Conservation (phyloP, 2,888 invertebrate genomes). For the Dynastes tityus region DNA sequence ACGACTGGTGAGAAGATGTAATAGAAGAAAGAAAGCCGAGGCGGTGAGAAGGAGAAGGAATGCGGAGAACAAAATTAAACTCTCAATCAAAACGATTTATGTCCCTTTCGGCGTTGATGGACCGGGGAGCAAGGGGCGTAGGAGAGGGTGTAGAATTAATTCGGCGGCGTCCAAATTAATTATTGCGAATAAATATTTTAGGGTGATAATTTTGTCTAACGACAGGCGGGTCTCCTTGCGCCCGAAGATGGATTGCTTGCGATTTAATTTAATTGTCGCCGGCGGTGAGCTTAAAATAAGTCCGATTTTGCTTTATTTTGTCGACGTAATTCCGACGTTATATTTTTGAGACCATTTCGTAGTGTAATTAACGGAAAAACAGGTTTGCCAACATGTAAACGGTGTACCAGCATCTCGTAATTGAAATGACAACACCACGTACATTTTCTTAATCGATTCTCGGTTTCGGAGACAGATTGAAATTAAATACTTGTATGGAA, state of each 20-base stretch:
- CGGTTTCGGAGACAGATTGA: too few relatives aligned
- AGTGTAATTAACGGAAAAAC: too few relatives aligned
- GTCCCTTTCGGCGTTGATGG: not conserved
- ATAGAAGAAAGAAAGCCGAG: not conserved
- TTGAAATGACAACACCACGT: too few relatives aligned
- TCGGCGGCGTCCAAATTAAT: conserved; percentile 28
- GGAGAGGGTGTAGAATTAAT: conserved; percentile 24
- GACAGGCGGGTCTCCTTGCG: conserved; percentile 13
- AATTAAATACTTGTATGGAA: too few relatives aligned
- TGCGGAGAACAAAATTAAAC: conserved; percentile 27
- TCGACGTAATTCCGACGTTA: not conserved
- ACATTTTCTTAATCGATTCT: too few relatives aligned
- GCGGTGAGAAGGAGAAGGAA: not conserved
- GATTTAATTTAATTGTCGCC: conserved; percentile 28
- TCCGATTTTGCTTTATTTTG: conserved; percentile 2
- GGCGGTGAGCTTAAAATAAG: conserved; percentile 8
- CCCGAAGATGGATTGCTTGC: conserved; percentile 12
- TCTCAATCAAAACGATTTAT: conserved; percentile 43
- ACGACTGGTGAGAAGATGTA: too few relatives aligned
- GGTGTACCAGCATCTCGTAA: too few relatives aligned
- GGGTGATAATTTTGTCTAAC: conserved; percentile 37
- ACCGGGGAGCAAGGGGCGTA: not conserved
- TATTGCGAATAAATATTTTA: conserved; percentile 40
- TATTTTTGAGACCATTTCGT: too few relatives aligned
- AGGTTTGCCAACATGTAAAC: too few relatives aligned